Evolutionary conservation across 2,888 invertebrate genomes (phyloP), one percentile per base, ranked within the genome.

Genomic region (Cantharis lateralis): DNA sequence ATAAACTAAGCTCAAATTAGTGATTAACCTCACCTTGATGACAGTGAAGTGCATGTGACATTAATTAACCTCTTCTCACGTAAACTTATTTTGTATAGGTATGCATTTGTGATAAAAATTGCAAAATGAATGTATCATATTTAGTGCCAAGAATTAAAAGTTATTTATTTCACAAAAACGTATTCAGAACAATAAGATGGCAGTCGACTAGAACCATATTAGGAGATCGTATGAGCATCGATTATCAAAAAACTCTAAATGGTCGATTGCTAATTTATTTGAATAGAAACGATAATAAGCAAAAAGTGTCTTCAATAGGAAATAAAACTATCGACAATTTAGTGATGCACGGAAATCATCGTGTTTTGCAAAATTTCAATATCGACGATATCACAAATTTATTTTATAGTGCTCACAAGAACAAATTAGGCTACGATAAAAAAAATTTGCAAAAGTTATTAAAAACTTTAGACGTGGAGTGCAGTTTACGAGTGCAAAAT

Each of bases 391-490:
- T 81, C 11, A 75, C 76, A 63, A 74, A 77, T 26, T 64, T 80
- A 16, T 74, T 81, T 70, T 71, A 75, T 48, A 69, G n/a, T 61
- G 73, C 72, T 9, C 77, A 76, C 32, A 69, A 64, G 15, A 71
- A 63, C 18, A 73, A 75, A 70, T 68, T 76, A 70, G 72, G 20
- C 18, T 70, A 75, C 15, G 76, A 76, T 32, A 78, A 71, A 28
- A 70, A 62, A 10, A 75, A 83, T 75, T 82, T 83, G 62, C 74
- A 81, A 11, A 82, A 77, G 71, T 76, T 85, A 48, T 71, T 87
- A 16, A 80, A 84, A 68, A 68, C 80, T 63, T 77, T 88, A 32
- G 88, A 88, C 80, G 71, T 74, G n/a, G 85, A 86, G 83, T 88
- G 86, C 79, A 84, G 83, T 74, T 76, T 79, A 28, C 82, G 84